Conservation (phyloP, 2,888 invertebrate genomes). For the Drosophila kambysellisi region DNA sequence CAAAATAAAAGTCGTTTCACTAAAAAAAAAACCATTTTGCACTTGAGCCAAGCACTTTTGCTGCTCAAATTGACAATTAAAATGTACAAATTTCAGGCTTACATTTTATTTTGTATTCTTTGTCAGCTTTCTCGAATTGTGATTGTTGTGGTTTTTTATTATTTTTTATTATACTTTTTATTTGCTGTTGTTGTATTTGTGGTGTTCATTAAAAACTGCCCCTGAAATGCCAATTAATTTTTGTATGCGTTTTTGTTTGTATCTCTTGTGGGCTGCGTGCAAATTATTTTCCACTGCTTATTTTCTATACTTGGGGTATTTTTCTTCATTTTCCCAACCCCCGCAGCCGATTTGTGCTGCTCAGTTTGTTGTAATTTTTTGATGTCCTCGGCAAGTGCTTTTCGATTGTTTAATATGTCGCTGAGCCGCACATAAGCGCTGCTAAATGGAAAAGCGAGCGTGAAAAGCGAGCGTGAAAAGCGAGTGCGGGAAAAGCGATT, state of each 20-base stretch:
- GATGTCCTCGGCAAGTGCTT: constrained; percentile 65
- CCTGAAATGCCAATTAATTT: constrained; percentile 74
- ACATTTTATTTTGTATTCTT: not conserved
- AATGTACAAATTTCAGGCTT: not conserved
- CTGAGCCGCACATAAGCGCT: constrained; percentile 69
- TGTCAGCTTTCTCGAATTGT: not conserved
- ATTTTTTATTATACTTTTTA: not conserved
- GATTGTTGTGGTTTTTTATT: not conserved
- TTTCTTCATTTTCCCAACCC: not conserved
- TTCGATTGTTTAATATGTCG: constrained; percentile 77
- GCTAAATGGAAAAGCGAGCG: constrained; percentile 58
- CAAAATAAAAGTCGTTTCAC: not conserved
- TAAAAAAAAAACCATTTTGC: not conserved
- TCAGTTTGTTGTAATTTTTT: not conserved
- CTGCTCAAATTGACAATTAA: not conserved
- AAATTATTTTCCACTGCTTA: not conserved
- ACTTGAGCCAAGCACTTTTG: not conserved
- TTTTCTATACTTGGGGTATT: constrained; percentile 12
- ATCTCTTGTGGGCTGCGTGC: not conserved
- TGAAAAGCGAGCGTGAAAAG: not conserved
- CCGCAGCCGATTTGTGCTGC: not conserved
- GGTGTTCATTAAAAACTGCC: constrained; percentile 74
- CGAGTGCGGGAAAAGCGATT: not conserved
- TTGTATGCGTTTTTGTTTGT: not conserved
- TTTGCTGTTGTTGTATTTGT: constrained; percentile 37